Conservation (phyloP, 2,888 invertebrate species). For the Fabriciana adippe region DNA sequence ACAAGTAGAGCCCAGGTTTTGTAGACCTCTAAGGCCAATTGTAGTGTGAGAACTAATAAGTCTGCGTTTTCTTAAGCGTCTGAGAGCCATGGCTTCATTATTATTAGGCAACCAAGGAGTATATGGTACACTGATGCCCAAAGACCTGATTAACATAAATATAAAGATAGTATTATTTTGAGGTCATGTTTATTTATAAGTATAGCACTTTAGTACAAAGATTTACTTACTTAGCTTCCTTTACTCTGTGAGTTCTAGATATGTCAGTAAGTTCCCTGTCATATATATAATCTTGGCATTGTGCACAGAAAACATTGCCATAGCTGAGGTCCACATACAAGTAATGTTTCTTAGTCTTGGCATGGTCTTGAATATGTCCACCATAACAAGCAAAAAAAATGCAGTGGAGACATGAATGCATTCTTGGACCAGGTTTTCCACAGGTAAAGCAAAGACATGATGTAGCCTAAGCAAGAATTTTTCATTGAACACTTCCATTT, state of each 20-base stretch:
- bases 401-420: constrained; percentile 94
- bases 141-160: constrained; percentile 58
- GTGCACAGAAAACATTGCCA: constrained; percentile 94
- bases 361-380: constrained; percentile 93
- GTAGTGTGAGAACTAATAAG: constrained; percentile 91
- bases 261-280: constrained; percentile 86
- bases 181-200: not conserved
- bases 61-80: constrained; percentile 89
- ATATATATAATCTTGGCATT: constrained; percentile 96
- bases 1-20: constrained; percentile 98
- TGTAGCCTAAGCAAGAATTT: constrained; percentile 83
- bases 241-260: constrained; percentile 75
- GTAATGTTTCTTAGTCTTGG: constrained; percentile 89
- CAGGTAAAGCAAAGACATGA: constrained; percentile 92
- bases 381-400: constrained; percentile 96
- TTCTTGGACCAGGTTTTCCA: constrained; percentile 88
- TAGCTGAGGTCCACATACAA: constrained; percentile 93
- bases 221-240: constrained; percentile 79
- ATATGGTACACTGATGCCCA: constrained; percentile 84
- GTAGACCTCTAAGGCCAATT: constrained; percentile 94
- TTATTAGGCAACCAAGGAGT: constrained; percentile 90
- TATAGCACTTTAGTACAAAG: not conserved
- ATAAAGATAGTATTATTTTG: not conserved
- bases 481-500: not conserved
- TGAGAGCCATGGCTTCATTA: constrained; percentile 88